Evolutionary conservation across 2,113 vertebrate genomes (phyloP).

Genomic region (Phyllostomus hastatus): DNA sequence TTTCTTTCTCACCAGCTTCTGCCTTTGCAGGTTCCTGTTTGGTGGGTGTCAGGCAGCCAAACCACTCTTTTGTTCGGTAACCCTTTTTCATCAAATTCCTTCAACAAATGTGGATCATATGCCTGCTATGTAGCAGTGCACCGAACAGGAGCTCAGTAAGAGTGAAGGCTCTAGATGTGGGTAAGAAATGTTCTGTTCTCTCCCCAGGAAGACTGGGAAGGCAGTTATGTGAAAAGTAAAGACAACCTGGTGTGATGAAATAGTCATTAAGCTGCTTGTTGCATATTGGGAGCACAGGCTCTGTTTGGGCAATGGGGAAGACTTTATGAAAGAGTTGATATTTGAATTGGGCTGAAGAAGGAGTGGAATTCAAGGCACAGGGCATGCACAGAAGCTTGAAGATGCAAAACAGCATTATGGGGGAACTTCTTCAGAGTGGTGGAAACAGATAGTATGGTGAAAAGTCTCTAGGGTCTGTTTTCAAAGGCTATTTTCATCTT

Average conservation of each 20-base stretch:
- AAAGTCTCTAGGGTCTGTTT: neutral
- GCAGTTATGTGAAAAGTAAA: neutral
- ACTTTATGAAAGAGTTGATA: neutral
- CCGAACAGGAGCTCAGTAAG: neutral
- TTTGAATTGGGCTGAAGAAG: neutral
- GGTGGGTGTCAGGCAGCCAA: no score
- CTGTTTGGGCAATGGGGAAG: neutral
- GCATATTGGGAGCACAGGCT: neutral
- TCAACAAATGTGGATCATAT: neutral
- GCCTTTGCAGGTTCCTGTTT: no score
- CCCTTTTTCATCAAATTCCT: neutral
- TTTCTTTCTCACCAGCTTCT: no score
- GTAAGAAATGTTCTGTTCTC: neutral
- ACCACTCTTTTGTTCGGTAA: no score
- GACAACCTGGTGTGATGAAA: neutral
- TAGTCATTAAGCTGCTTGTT: neutral
- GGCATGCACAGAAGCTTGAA: neutral
- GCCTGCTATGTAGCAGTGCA: neutral
- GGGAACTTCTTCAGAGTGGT: neutral
- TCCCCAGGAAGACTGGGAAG: neutral
- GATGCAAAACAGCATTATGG: neutral
- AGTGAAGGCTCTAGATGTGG: neutral
- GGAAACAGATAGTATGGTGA: neutral
- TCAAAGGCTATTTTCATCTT: neutral
- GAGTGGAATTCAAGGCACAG: neutral